Percentiles rank a stretch among this genome's conserved stretches.
Evolutionary conservation across 2,888 invertebrate species (phyloP).

Genomic region (Oscheius onirici): DNA sequence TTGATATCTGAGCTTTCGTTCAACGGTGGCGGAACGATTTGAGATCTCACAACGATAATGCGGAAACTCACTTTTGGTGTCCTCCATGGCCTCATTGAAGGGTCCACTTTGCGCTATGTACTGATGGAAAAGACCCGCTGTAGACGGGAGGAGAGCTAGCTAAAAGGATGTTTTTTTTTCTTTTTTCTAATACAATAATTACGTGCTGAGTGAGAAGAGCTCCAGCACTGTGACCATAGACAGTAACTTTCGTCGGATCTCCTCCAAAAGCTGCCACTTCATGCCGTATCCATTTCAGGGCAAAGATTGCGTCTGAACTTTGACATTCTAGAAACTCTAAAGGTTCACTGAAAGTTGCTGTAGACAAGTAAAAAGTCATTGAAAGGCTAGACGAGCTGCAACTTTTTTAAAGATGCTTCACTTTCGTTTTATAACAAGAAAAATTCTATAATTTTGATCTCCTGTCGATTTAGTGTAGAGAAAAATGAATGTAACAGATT

Average conservation of each 20-base stretch:
- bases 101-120: neutral
- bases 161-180: neutral
- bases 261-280: slow-evolving; percentile 35
- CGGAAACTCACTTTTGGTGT: neutral
- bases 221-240: slow-evolving; percentile 35
- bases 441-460: too few species aligned
- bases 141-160: slow-evolving; percentile 20
- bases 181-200: neutral
- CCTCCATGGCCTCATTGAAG: neutral
- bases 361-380: too few species aligned
- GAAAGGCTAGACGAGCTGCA: too few species aligned
- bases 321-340: too few species aligned
- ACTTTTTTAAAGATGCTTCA: too few species aligned
- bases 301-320: slow-evolving; percentile 32
- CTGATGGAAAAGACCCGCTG: slow-evolving; percentile 7
- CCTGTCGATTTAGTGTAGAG: too few species aligned
- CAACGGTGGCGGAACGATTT: too few species aligned
- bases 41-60: too few species aligned
- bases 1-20: too few species aligned
- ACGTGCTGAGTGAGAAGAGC: neutral
- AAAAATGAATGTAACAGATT: too few species aligned
- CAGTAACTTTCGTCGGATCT: slow-evolving; percentile 28
- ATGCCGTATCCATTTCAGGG: slow-evolving; percentile 29
- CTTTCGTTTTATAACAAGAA: too few species aligned
- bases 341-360: too few species aligned